Evolutionary conservation across 2,888 invertebrate genomes (phyloP).

Genomic region (Polyommatus icarus): DNA sequence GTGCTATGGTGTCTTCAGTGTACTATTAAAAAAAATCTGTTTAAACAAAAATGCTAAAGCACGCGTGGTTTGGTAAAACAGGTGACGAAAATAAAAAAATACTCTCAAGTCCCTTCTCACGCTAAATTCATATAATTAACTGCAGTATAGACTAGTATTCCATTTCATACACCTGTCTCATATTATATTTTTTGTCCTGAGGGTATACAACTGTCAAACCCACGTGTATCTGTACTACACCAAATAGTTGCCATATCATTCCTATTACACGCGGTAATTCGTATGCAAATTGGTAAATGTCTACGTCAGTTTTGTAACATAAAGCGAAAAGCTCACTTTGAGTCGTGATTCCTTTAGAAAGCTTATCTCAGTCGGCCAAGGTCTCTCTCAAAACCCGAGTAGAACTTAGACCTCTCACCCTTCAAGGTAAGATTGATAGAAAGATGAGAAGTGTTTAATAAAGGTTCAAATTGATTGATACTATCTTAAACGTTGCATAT

Average conservation of each 20-base stretch:
- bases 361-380: constrained; percentile 32
- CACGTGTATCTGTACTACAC: not conserved
- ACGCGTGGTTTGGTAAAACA: too few species aligned
- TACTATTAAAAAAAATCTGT: too few species aligned
- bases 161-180: too few species aligned
- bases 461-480: constrained; percentile 27
- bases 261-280: not conserved
- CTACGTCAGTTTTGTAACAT: constrained; percentile 8
- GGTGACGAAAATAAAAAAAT: too few species aligned
- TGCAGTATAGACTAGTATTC: too few species aligned
- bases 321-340: constrained; percentile 2
- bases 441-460: constrained; percentile 32
- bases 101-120: too few species aligned
- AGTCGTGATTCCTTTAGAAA: constrained; percentile 29
- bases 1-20: too few species aligned
- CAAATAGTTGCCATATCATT: not conserved
- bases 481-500: constrained; percentile 24
- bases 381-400: constrained; percentile 25
- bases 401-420: constrained; percentile 44
- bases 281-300: constrained; percentile 21
- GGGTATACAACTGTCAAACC: too few species aligned
- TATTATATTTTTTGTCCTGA: too few species aligned
- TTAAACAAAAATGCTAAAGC: too few species aligned
- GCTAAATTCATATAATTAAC: too few species aligned
- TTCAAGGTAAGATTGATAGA: constrained; percentile 55